A percentile compares a stretch with the other conserved stretches of the same genome.
These are phyloP conservation scores for Phyllostomus discolor DNA, from an alignment of 2,113 vertebrate species.

Conservation along the genomic window DNA sequence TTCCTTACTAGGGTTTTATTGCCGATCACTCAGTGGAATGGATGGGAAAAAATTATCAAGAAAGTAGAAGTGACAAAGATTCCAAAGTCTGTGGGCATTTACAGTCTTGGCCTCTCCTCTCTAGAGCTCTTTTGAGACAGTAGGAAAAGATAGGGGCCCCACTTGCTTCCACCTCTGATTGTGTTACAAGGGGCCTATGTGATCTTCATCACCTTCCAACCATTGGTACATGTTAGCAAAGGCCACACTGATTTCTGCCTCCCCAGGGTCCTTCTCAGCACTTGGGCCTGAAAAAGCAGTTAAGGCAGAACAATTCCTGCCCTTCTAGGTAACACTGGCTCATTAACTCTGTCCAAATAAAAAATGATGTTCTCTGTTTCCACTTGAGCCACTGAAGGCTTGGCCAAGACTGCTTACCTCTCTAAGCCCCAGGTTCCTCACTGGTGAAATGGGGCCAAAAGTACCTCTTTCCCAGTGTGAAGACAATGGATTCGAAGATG, in stretches of 20 bases:
- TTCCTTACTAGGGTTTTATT: neutral
- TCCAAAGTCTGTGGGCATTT: no score
- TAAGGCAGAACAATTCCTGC: neutral
- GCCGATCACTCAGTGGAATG: neutral
- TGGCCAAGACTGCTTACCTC: neutral
- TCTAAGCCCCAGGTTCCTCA: neutral
- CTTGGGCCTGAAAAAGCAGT: neutral
- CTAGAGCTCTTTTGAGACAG: neutral
- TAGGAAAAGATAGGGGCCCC: neutral
- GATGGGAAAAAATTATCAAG: neutral
- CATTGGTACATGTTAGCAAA: neutral
- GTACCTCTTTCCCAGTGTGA: neutral
- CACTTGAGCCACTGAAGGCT: neutral
- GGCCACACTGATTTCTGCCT: neutral
- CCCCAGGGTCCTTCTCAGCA: neutral
- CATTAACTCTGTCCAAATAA: neutral
- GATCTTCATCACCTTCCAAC: neutral
- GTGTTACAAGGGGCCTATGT: fast-evolving
- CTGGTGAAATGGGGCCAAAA: neutral
- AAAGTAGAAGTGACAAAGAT: neutral
- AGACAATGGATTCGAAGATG: neutral
- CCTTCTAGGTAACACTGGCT: neutral
- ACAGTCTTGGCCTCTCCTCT: neutral
- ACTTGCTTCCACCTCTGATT: neutral
- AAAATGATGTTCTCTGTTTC: neutral